A percentile compares a stretch with the other conserved stretches of the same genome.
phyloP scores from a whole-genome alignment of 2,888 invertebrate genomes.

The Cosmia trapezina region DNA sequence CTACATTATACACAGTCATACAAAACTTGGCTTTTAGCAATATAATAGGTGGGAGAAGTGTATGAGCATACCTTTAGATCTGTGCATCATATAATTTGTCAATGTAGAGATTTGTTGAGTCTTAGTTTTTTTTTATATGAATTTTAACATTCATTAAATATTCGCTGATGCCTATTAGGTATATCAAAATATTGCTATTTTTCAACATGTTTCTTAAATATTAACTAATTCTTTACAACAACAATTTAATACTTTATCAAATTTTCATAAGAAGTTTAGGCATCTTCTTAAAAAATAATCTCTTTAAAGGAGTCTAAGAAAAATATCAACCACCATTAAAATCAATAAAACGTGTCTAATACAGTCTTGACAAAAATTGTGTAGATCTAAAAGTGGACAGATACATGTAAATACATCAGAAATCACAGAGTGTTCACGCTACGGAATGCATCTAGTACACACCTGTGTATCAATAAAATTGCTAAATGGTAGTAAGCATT shows the following conservation, averaged over 20 bases:
- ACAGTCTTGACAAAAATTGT: conserved; percentile 51
- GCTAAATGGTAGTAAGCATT: conserved; percentile 24
- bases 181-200: conserved; percentile 34
- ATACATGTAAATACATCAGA: conserved; percentile 42
- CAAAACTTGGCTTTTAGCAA: conserved; percentile 24
- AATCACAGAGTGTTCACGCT: conserved; percentile 37
- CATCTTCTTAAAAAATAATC: conserved; percentile 52
- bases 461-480: conserved; percentile 15
- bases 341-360: conserved; percentile 16
- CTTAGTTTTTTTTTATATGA: background rate
- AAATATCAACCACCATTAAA: conserved; percentile 40
- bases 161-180: conserved; percentile 1
- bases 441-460: conserved; percentile 22
- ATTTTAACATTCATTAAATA: conserved; percentile 19
- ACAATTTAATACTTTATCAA: conserved; percentile 50
- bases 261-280: conserved; percentile 50
- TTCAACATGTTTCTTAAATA: conserved; percentile 22
- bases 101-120: background rate
- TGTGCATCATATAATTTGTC: conserved; percentile 18
- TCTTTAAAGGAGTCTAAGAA: conserved; percentile 41
- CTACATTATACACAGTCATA: conserved; percentile 19
- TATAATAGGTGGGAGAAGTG: background rate
- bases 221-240: conserved; percentile 43
- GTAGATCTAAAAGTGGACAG: conserved; percentile 48
- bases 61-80: conserved; percentile 12